phyloP scores from a whole-genome alignment of 2,113 vertebrate genomes.

The Falcunculus frontatus region DNA sequence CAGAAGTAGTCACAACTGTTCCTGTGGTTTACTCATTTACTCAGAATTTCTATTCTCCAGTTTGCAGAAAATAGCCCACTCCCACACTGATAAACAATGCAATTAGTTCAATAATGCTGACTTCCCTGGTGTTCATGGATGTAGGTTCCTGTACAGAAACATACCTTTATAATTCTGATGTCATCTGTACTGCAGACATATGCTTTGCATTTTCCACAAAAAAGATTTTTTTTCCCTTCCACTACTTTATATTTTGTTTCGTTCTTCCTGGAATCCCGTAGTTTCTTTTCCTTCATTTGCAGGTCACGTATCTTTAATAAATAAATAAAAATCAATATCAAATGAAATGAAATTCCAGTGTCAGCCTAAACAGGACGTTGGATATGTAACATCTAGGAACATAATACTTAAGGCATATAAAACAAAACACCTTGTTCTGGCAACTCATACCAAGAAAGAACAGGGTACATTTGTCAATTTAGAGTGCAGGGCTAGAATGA shows the following conservation, averaged over 20 bases:
- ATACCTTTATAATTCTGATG: slow-evolving; percentile 71
- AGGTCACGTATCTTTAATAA: slow-evolving; percentile 32
- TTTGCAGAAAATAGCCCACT: background rate
- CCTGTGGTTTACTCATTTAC: background rate
- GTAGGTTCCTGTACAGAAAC: background rate
- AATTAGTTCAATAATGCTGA: background rate
- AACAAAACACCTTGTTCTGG: background rate
- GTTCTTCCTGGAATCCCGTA: slow-evolving; percentile 48
- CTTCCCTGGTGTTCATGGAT: background rate
- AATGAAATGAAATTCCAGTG: background rate
- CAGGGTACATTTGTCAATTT: background rate
- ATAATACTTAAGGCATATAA: background rate
- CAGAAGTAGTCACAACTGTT: background rate
- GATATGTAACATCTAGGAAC: background rate
- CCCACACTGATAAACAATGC: background rate
- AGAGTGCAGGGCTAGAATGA: background rate
- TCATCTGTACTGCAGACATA: slow-evolving; percentile 64
- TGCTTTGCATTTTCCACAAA: slow-evolving; percentile 70
- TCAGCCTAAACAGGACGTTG: background rate
- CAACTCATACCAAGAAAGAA: background rate
- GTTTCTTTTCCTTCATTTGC: slow-evolving; percentile 62
- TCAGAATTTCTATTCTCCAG: background rate
- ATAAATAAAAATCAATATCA: background rate
- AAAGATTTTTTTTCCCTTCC: slow-evolving; percentile 41
- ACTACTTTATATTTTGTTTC: background rate